These are phyloP conservation scores for Bergia puertoricense DNA, from an alignment of 92 coral and sea anemone genomes.

Conservation along the genomic window DNA sequence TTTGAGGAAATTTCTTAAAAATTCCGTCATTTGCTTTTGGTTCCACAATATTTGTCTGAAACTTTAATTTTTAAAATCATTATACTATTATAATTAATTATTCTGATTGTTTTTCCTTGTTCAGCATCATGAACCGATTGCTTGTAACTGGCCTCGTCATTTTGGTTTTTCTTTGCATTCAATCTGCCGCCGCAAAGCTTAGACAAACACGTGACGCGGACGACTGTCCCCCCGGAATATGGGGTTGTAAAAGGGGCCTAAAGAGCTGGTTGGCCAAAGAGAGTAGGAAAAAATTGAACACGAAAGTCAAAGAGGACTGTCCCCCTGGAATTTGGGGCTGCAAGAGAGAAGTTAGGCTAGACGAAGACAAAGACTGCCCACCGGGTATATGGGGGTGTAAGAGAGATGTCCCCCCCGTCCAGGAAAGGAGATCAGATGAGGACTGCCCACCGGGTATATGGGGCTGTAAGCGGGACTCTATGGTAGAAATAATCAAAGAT, in stretches of 20 bases:
- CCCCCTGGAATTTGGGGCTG: slow-evolving; percentile 11
- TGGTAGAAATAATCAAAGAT: neutral
- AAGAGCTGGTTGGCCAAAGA: slow-evolving; percentile 7
- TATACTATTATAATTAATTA: too few relatives aligned
- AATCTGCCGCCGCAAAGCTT: neutral
- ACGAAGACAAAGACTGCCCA: slow-evolving; percentile 23
- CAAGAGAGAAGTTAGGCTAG: neutral
- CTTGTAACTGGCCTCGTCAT: slow-evolving; percentile 7
- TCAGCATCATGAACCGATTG: slow-evolving; percentile 10
- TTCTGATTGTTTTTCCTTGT: neutral
- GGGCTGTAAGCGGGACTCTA: slow-evolving; percentile 27
- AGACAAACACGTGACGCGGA: slow-evolving; percentile 17
- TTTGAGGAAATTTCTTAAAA: too few relatives aligned
- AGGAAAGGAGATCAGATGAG: neutral
- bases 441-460: slow-evolving; percentile 37
- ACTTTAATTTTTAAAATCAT: too few relatives aligned
- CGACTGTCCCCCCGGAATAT: slow-evolving; percentile 33
- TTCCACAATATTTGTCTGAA: too few relatives aligned
- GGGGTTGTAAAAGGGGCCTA: slow-evolving; percentile 38
- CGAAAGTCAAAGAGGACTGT: slow-evolving; percentile 13
- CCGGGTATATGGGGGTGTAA: slow-evolving; percentile 43
- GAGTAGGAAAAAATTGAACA: neutral
- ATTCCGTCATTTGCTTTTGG: too few relatives aligned
- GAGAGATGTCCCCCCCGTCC: slow-evolving; percentile 6
- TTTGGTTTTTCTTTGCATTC: slow-evolving; percentile 29